phyloP scores from a whole-genome alignment of 2,113 vertebrate genomes.

The Thunnus thynnus region DNA sequence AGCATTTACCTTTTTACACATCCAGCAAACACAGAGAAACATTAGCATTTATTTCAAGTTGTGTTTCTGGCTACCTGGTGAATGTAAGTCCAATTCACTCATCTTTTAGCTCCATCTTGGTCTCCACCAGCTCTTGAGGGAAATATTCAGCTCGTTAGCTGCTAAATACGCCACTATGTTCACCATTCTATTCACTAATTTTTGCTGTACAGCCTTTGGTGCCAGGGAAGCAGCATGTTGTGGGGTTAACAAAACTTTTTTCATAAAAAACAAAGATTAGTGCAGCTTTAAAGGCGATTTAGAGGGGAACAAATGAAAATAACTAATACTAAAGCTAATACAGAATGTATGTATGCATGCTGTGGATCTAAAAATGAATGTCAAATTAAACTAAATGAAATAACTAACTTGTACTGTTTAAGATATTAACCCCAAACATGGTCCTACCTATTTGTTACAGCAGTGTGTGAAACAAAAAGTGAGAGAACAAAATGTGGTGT shows the following conservation, averaged over 20 bases:
- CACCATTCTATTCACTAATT: too few relatives aligned
- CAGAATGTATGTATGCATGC: neutral
- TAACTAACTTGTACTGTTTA: conserved; percentile 7
- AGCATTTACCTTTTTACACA: too few relatives aligned
- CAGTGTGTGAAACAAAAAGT: conserved; percentile 36
- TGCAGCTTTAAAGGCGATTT: neutral
- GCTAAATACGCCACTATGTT: neutral
- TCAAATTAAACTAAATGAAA: conserved; percentile 10
- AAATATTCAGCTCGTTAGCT: neutral
- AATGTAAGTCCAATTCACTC: too few relatives aligned
- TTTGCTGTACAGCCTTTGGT: too few relatives aligned
- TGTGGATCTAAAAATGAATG: neutral
- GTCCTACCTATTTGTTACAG: conserved; percentile 32
- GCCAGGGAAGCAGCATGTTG: too few relatives aligned
- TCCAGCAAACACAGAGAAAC: too few relatives aligned
- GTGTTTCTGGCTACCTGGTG: too few relatives aligned
- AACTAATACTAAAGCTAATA: neutral
- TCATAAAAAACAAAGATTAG: neutral
- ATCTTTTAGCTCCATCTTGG: neutral
- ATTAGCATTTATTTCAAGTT: too few relatives aligned
- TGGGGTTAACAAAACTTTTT: too few relatives aligned
- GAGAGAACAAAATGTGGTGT: conserved; percentile 44
- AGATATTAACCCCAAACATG: conserved; percentile 16
- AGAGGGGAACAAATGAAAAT: too few relatives aligned
- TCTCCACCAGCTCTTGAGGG: neutral